Evolutionary conservation across 2,888 invertebrate genomes (phyloP).

Genomic region (Erebia palarica): DNA sequence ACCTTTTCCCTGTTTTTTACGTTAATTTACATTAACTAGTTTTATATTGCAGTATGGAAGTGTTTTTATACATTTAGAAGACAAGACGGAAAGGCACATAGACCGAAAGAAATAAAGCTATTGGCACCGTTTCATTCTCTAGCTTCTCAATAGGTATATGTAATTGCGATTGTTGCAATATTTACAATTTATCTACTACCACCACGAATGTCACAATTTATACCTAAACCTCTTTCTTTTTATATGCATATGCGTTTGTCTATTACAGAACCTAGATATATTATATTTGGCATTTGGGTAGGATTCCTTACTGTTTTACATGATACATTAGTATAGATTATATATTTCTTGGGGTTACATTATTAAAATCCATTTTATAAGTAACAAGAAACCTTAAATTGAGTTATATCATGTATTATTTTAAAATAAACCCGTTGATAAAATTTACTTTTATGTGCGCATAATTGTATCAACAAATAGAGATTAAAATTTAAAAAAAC

Average conservation of each 20-base stretch:
- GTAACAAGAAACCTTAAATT: slow-evolving; percentile 32
- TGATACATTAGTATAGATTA: slow-evolving; percentile 23
- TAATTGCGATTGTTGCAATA: too few relatives aligned
- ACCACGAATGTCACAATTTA: too few relatives aligned
- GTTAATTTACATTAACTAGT: neutral
- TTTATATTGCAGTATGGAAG: neutral
- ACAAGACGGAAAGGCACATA: neutral
- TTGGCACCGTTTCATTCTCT: too few relatives aligned
- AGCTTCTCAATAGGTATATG: too few relatives aligned
- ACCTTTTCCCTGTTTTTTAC: too few relatives aligned
- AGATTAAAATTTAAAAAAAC: slow-evolving; percentile 14
- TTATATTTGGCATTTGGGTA: slow-evolving; percentile 32
- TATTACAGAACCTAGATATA: neutral
- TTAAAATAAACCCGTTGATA: slow-evolving; percentile 40
- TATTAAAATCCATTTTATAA: slow-evolving; percentile 30
- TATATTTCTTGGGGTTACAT: slow-evolving; percentile 31
- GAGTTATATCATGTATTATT: slow-evolving; percentile 11
- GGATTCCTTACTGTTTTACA: slow-evolving; percentile 15
- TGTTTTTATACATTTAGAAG: neutral
- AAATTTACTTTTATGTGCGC: slow-evolving; percentile 32
- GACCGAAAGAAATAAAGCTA: neutral
- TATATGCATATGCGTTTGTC: neutral
- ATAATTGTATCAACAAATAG: slow-evolving; percentile 28
- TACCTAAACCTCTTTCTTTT: neutral
- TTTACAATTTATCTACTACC: too few relatives aligned